Percentiles rank a stretch among this genome's conserved stretches.
Conservation (phyloP, 2,113 vertebrate genomes). For the Candoia aspera region DNA sequence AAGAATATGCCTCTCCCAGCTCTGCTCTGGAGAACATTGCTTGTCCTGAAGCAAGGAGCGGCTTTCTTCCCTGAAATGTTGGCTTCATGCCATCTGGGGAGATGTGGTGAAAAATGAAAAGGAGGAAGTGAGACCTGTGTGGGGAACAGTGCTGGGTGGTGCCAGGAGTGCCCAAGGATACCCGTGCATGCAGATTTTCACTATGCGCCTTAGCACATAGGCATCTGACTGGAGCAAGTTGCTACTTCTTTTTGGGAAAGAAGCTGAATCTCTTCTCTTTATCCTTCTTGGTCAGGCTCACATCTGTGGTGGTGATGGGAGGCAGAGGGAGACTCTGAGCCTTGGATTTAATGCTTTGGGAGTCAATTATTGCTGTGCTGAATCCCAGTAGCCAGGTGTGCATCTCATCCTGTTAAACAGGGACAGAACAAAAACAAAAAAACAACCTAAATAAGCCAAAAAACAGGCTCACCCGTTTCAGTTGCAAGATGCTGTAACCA, state of each 20-base stretch:
- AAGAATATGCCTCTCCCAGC: background rate
- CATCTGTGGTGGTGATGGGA: slow-evolving; percentile 67
- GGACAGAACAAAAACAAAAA: background rate
- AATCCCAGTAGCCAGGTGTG: slow-evolving; percentile 87
- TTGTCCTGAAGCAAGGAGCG: background rate
- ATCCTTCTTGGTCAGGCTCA: slow-evolving; percentile 79
- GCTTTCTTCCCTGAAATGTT: background rate
- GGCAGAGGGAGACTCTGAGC: slow-evolving; percentile 84
- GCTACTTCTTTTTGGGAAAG: slow-evolving; percentile 92
- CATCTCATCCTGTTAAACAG: slow-evolving; percentile 83
- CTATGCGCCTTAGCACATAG: background rate
- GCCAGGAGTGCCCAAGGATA: background rate
- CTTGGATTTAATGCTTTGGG: slow-evolving; percentile 72
- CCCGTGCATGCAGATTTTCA: slow-evolving; percentile 5
- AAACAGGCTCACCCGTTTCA: background rate
- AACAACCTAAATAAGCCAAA: background rate
- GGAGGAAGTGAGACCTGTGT: slow-evolving; percentile 11
- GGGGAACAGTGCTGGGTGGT: slow-evolving; percentile 9
- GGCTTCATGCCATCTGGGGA: background rate
- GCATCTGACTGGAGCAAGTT: background rate
- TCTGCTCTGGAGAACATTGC: background rate
- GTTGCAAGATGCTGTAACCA: background rate
- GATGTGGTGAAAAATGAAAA: background rate
- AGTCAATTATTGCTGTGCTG: slow-evolving; percentile 78
- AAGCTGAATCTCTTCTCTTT: slow-evolving; percentile 91